phyloP scores from a whole-genome alignment of 2,888 invertebrate genomes.

The Drosophila paramelanica region DNA sequence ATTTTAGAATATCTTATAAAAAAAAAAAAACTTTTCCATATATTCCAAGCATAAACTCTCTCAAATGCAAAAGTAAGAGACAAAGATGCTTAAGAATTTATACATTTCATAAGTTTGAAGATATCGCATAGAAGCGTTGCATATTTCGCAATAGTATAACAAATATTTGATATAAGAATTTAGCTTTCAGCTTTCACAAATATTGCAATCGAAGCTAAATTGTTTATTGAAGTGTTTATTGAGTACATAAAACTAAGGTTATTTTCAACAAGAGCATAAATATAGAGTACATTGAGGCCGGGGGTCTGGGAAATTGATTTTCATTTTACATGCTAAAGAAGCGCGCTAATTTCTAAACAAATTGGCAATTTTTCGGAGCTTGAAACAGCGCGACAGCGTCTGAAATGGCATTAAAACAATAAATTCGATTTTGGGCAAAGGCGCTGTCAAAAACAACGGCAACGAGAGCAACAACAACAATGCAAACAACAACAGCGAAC shows the following conservation, averaged over 20 bases:
- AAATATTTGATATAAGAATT: background rate
- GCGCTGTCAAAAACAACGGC: slow-evolving; percentile 37
- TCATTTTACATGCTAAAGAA: slow-evolving; percentile 66
- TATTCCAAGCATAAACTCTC: too few relatives aligned
- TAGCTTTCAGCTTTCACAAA: background rate
- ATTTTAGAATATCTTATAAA: too few relatives aligned
- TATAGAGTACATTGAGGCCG: slow-evolving; percentile 3
- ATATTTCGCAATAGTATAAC: too few relatives aligned
- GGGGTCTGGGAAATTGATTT: slow-evolving; percentile 64
- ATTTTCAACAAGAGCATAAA: background rate
- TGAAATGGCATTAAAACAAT: slow-evolving; percentile 78
- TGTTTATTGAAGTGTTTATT: background rate
- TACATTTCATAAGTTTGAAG: too few relatives aligned
- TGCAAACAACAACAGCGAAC: slow-evolving; percentile 31
- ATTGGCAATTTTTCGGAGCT: slow-evolving; percentile 71
- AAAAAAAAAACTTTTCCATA: too few relatives aligned
- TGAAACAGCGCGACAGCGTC: slow-evolving; percentile 51
- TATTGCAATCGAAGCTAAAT: background rate
- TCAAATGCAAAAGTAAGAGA: too few relatives aligned
- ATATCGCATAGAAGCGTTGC: too few relatives aligned
- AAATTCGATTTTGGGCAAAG: slow-evolving; percentile 72
- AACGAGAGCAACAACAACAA: slow-evolving; percentile 25
- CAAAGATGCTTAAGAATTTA: too few relatives aligned
- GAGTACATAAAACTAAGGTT: background rate
- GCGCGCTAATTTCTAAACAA: slow-evolving; percentile 79